phyloP scores from a whole-genome alignment of 2,888 invertebrate species.

The Malacosoma neustria region DNA sequence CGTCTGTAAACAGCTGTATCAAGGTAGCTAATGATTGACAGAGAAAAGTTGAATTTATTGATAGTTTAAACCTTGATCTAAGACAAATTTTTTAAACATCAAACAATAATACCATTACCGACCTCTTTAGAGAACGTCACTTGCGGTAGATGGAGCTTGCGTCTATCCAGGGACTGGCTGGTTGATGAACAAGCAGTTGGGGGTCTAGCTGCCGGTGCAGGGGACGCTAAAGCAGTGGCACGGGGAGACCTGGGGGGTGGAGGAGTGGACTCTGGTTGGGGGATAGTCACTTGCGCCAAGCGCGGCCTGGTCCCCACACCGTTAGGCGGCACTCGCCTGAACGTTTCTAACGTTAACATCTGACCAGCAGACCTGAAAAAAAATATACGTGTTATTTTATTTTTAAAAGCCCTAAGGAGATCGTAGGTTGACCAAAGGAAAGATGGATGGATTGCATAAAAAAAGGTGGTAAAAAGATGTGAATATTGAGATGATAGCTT shows the following conservation, averaged over 20 bases:
- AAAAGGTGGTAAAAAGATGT: no score
- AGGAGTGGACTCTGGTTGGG: conserved; percentile 52
- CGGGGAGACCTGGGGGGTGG: conserved; percentile 56
- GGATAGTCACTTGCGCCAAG: conserved; percentile 40
- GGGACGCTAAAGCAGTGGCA: conserved; percentile 44
- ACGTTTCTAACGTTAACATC: conserved; percentile 81
- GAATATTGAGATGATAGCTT: no score
- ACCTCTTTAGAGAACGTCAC: conserved; percentile 94
- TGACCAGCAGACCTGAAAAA: conserved; percentile 80
- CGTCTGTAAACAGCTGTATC: no score
- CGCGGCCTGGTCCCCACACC: conserved; percentile 42
- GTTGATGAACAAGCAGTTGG: conserved; percentile 83
- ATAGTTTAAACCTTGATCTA: no score
- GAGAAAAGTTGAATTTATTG: no score
- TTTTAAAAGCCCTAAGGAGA: no score
- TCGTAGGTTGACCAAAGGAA: no score
- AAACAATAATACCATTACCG: conserved; percentile 91
- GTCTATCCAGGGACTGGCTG: conserved; percentile 74
- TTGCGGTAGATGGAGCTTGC: conserved; percentile 83
- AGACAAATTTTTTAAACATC: no score
- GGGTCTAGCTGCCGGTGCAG: conserved; percentile 68
- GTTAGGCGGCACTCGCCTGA: conserved; percentile 73
- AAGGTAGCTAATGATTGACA: no score
- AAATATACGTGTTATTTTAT: no score
- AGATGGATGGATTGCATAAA: no score